Evolutionary conservation across 2,113 vertebrate species (phyloP).

Genomic region (Craseonycteris thonglongyai): DNA sequence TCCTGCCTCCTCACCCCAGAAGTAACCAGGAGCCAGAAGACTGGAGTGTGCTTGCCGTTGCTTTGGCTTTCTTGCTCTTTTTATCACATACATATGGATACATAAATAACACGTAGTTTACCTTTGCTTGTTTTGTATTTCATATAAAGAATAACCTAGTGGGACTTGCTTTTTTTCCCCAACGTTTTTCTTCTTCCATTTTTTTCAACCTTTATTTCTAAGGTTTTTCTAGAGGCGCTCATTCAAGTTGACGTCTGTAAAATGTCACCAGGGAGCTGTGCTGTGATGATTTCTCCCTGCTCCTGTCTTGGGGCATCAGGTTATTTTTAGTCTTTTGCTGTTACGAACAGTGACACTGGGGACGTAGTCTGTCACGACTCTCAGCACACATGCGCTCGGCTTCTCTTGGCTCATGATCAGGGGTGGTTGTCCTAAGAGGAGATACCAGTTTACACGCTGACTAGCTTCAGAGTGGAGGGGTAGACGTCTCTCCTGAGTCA

Average conservation of each 20-base stretch:
- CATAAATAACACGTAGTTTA: neutral
- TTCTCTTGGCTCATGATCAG: neutral
- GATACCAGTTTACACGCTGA: neutral
- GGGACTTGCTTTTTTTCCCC: neutral
- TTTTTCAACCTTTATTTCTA: neutral
- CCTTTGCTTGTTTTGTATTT: neutral
- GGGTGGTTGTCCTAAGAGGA: neutral
- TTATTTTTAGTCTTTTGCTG: neutral
- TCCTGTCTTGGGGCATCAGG: too few relatives aligned
- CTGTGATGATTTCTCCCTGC: neutral
- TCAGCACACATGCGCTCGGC: fast-evolving
- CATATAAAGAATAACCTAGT: neutral
- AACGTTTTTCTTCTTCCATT: too few relatives aligned
- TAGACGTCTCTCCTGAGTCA: neutral
- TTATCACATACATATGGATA: neutral
- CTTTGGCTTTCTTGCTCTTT: neutral
- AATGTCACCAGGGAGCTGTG: neutral
- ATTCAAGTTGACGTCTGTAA: neutral
- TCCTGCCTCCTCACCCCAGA: neutral
- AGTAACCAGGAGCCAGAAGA: fast-evolving
- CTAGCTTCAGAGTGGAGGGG: neutral
- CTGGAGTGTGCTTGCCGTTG: neutral
- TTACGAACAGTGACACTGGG: neutral
- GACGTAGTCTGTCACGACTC: neutral
- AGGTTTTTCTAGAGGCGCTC: neutral